These are phyloP conservation scores for Ceyx cyanopectus DNA, from an alignment of 2,113 vertebrate genomes.

Conservation along the genomic window DNA sequence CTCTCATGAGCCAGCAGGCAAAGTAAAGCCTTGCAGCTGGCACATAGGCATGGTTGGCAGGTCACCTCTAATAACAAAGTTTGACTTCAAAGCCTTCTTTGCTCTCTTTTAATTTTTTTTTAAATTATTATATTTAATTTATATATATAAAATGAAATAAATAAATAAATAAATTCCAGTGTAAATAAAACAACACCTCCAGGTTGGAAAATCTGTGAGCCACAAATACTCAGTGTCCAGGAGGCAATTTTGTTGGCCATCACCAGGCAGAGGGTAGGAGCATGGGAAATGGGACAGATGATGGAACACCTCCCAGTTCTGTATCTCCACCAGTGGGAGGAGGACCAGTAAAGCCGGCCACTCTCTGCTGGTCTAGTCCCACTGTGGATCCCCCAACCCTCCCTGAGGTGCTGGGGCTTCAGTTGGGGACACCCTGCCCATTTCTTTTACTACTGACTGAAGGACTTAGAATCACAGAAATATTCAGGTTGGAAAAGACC, in stretches of 20 bases:
- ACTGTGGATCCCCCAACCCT: rapidly evolving
- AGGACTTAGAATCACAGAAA: background rate
- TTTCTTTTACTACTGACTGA: background rate
- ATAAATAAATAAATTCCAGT: background rate
- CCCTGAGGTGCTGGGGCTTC: rapidly evolving
- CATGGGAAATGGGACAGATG: background rate
- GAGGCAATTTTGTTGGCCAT: background rate
- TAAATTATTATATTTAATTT: too few relatives aligned
- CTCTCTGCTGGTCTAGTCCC: background rate
- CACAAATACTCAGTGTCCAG: background rate
- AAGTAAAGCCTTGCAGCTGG: slow-evolving; percentile 38
- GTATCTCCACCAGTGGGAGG: background rate
- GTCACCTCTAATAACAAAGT: slow-evolving; percentile 39
- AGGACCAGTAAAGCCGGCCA: background rate
- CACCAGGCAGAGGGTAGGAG: background rate
- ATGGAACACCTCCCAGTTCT: background rate
- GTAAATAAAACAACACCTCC: background rate
- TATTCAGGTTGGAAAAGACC: too few relatives aligned
- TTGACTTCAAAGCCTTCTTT: slow-evolving; percentile 11
- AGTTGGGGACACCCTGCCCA: background rate
- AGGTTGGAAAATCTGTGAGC: background rate
- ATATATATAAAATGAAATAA: background rate
- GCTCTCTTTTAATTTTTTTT: too few relatives aligned
- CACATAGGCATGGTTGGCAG: background rate
- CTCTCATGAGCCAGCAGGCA: slow-evolving; percentile 38